Base-by-base conservation (phyloP, 1,140 invertebrate genomes). In the Branchinecta lindahli region DNA sequence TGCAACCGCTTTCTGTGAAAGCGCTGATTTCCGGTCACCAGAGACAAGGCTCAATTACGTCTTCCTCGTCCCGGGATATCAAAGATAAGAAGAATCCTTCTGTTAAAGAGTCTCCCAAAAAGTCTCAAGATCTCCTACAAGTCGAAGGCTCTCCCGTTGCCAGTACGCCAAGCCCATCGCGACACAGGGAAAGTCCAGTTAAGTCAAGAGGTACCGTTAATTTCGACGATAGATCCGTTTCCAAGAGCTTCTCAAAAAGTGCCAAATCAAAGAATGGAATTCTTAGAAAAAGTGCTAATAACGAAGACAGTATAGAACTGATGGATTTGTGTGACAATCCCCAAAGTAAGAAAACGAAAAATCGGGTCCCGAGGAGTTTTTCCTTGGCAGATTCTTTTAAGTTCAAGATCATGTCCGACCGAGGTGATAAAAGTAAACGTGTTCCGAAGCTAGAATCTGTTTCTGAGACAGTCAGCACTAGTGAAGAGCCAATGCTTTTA, bases 361-460 rank as follows among this genome's bases (percentile, higher is more conserved):
- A 21, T 33, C 65, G 65, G 44, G 45, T 15, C n/a, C 45, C 66
- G 20, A 7, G 71, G 8, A 72, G 71, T 66, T 72, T 72, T 66
- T 72, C 71, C 44, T 66, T 72, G 9, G 69, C 66, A 21, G 71
- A 72, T 46, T 67, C 70, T 44, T 68, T 71, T 44, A 65, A 66
- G 46, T 69, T 61, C 52, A 61, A 61, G 18, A 33, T 33, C 33
- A 33, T 33, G 33, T 12, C 52, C 4, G 12, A 12, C 18, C 12
- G 18, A 61, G 18, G 18, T 15, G 52, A 61, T 61, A 61, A 68
- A 21, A 8, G 67, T 18, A 21, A 68, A 12, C n/a, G 67, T 20
- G 44, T 68, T 68, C 67, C 45, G 8, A 21, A 68, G 45, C 67
- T 44, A 33, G 21, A 21, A 44, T 68, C 67, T 44, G 67, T 68